Evolutionary conservation across 2,113 vertebrate genomes (phyloP).

Genomic region (Ammospiza nelsoni): DNA sequence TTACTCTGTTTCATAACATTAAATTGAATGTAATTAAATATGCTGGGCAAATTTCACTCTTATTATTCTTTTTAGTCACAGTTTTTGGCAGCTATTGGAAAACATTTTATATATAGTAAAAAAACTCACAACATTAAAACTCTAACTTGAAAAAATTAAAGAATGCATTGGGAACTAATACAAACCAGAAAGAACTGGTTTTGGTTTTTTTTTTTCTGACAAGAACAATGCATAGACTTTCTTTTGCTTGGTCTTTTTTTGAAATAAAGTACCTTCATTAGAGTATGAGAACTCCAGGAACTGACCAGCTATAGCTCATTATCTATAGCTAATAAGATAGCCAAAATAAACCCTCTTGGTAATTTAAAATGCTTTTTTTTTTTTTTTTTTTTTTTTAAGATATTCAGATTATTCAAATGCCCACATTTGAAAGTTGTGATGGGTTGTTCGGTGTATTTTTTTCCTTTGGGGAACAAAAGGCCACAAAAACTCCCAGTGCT

Average conservation of each 20-base stretch:
- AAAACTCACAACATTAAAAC: background rate
- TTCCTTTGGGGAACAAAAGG: background rate
- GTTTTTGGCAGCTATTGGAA: background rate
- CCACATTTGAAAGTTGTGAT: background rate
- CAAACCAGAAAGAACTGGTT: background rate
- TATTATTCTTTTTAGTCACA: background rate
- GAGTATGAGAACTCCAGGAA: background rate
- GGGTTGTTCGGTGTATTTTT: rapidly evolving
- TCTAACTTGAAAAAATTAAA: background rate
- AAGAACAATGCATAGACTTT: background rate
- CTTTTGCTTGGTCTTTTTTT: background rate
- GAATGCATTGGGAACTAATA: background rate
- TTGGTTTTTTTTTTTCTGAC: background rate
- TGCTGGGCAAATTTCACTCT: background rate
- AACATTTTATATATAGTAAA: background rate
- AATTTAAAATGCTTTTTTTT: background rate
- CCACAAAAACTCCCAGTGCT: background rate
- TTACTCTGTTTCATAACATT: background rate
- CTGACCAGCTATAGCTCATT: background rate
- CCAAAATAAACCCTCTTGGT: background rate
- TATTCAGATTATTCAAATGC: background rate
- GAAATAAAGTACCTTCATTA: background rate
- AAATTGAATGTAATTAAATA: background rate
- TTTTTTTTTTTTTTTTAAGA: too few species aligned
- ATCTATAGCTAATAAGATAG: background rate